These are phyloP conservation scores for Drosophila subpulchrella DNA, from an alignment of 1,140 invertebrate genomes.

Conservation along the genomic window DNA sequence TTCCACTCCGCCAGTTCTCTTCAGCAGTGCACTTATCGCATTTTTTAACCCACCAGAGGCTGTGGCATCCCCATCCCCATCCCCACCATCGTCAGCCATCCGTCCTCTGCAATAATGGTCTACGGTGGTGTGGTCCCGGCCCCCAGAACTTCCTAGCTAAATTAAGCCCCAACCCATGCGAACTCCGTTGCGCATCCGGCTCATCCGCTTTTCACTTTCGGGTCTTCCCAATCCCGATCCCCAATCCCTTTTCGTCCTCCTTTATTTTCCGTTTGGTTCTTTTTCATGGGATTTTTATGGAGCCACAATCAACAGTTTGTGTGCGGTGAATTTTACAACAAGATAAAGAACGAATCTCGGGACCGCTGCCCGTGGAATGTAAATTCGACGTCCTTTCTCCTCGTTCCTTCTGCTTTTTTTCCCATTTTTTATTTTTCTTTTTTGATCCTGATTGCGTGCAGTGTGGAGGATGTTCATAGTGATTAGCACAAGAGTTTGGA, in stretches of 20 bases:
- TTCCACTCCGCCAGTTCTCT: conserved; percentile 27
- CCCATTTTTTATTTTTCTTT: conserved; percentile 11
- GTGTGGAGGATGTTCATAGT: conserved; percentile 12
- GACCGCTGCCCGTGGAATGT: conserved; percentile 41
- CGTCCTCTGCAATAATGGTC: conserved; percentile 29
- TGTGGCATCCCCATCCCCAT: conserved; percentile 11
- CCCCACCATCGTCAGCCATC: background rate
- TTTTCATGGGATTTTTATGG: conserved; percentile 84
- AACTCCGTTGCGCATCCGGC: conserved; percentile 54
- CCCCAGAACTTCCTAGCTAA: conserved; percentile 67
- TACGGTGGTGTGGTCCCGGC: background rate
- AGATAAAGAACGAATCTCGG: conserved; percentile 72
- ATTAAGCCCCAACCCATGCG: conserved; percentile 65
- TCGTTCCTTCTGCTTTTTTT: conserved; percentile 5
- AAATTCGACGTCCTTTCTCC: conserved; percentile 41
- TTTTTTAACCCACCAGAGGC: conserved; percentile 58
- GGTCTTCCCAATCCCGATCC: conserved; percentile 16
- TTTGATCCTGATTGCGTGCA: conserved; percentile 10
- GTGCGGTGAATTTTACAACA: conserved; percentile 84
- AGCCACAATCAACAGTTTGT: conserved; percentile 84
- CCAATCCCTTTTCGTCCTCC: conserved; percentile 9
- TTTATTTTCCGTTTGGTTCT: conserved; percentile 25
- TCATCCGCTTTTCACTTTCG: conserved; percentile 72
- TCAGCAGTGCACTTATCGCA: conserved; percentile 59
- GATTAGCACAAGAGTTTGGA: conserved; percentile 34